Percentiles rank a stretch among this genome's conserved stretches.
These are phyloP conservation scores for Podotricha telesiphe DNA, from an alignment of 2,888 invertebrate species.

Conservation along the genomic window DNA sequence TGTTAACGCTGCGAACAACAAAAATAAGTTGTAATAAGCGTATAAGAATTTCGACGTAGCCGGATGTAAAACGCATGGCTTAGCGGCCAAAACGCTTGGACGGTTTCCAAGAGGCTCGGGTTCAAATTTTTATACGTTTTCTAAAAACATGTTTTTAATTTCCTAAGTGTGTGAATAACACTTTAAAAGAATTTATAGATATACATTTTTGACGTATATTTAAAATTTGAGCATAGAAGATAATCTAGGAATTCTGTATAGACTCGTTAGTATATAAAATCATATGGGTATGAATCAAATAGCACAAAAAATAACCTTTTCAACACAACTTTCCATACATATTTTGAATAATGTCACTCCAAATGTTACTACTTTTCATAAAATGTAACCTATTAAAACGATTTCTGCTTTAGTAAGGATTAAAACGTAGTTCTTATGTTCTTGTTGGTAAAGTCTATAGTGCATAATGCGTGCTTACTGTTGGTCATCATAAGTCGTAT, in stretches of 20 bases:
- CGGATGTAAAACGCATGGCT: too few species aligned
- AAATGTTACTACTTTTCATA: slow-evolving; percentile 11
- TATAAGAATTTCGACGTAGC: too few species aligned
- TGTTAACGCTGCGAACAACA: too few species aligned
- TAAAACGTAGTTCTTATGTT: slow-evolving; percentile 2
- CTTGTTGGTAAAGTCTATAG: slow-evolving; percentile 18
- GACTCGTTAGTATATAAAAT: slow-evolving; percentile 13
- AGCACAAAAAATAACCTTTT: slow-evolving; percentile 1
- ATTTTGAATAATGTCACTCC: slow-evolving; percentile 9
- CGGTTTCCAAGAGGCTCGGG: too few species aligned
- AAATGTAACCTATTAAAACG: slow-evolving; percentile 16
- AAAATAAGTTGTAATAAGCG: too few species aligned
- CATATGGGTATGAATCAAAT: background rate
- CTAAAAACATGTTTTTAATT: too few species aligned
- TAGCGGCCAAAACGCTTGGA: too few species aligned
- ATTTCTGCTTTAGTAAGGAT: slow-evolving; percentile 6
- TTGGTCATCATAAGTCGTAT: slow-evolving; percentile 17
- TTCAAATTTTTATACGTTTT: too few species aligned
- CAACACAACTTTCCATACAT: slow-evolving; percentile 9
- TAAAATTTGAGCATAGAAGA: background rate
- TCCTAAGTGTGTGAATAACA: too few species aligned
- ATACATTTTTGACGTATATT: too few species aligned
- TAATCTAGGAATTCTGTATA: slow-evolving; percentile 8
- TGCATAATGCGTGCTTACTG: slow-evolving; percentile 5
- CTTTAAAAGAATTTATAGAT: too few species aligned